A percentile compares a stretch with the other conserved stretches of the same genome.
Evolutionary conservation across 2,888 invertebrate genomes (phyloP).

Genomic region (Caenorhabditis imperialis): DNA sequence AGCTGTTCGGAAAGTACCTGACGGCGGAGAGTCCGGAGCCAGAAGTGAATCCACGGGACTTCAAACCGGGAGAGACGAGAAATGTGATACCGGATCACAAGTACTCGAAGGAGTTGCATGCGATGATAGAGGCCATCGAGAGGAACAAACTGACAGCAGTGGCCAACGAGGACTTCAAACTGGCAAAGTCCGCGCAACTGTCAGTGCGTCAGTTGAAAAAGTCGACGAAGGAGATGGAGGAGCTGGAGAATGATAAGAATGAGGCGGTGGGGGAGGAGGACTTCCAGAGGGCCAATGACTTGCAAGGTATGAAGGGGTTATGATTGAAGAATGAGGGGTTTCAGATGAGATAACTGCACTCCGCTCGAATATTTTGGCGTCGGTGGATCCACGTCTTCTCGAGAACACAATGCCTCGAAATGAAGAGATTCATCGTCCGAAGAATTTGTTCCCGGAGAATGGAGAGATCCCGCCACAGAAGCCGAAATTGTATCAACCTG

Average conservation of each 20-base stretch:
- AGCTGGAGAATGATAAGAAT: conserved; percentile 63
- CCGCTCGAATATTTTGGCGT: conserved; percentile 58
- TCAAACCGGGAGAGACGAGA: conserved; percentile 25
- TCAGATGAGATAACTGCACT: conserved; percentile 68
- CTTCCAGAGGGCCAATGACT: conserved; percentile 69
- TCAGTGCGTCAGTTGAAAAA: conserved; percentile 58
- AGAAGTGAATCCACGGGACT: conserved; percentile 2
- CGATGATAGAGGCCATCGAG: conserved; percentile 53
- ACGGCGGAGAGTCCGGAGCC: conserved; percentile 24
- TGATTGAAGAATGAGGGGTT: no score
- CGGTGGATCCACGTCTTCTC: conserved; percentile 57
- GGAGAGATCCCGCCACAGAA: conserved; percentile 10
- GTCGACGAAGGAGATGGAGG: conserved; percentile 62
- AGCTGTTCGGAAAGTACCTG: conserved; percentile 59
- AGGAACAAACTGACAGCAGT: conserved; percentile 61
- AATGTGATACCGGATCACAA: conserved; percentile 43
- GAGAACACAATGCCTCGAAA: conserved; percentile 51
- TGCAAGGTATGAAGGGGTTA: conserved; percentile 50
- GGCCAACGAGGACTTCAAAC: conserved; percentile 60
- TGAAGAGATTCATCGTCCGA: conserved; percentile 54
- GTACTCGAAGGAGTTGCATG: conserved; percentile 60
- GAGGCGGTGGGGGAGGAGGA: conserved; percentile 60
- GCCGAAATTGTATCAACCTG: conserved; percentile 60
- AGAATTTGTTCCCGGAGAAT: conserved; percentile 44
- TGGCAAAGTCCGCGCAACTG: conserved; percentile 66